These are phyloP conservation scores for Xiphophorus hellerii DNA, from an alignment of 2,113 vertebrate species.

Conservation along the genomic window DNA sequence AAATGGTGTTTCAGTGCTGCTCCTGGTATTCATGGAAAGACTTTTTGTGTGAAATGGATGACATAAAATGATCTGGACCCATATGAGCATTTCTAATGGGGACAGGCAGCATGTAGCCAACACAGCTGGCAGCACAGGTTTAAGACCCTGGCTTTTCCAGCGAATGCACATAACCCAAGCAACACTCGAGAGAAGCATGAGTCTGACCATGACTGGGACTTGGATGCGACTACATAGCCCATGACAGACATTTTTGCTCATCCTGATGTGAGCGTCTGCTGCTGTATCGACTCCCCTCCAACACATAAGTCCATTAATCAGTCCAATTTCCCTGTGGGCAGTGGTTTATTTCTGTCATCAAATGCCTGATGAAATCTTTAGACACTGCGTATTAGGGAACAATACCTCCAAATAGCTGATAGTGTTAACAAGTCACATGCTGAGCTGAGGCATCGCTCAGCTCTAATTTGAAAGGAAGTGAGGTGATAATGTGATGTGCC, in stretches of 20 bases:
- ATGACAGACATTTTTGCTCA: constrained; percentile 69
- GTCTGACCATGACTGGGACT: constrained; percentile 15
- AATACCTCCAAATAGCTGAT: constrained; percentile 84
- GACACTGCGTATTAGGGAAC: constrained; percentile 85
- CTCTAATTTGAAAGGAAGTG: constrained; percentile 92
- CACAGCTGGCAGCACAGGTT: constrained; percentile 32
- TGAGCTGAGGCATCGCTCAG: constrained; percentile 85
- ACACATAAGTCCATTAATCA: constrained; percentile 85
- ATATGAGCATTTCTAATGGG: constrained; percentile 62
- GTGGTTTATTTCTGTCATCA: constrained; percentile 90
- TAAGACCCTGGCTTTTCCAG: constrained; percentile 65
- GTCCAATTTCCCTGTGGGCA: constrained; percentile 88
- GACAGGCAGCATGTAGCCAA: constrained; percentile 44
- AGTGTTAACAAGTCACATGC: constrained; percentile 89
- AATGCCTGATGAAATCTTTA: constrained; percentile 91
- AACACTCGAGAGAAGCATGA: constrained; percentile 49
- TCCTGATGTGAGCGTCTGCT: constrained; percentile 70
- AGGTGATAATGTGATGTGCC: constrained; percentile 86
- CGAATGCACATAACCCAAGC: constrained; percentile 43
- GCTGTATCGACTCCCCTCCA: constrained; percentile 78
- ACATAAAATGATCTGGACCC: constrained; percentile 70
- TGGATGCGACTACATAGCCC: constrained; percentile 38
- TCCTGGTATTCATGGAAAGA: constrained; percentile 49
- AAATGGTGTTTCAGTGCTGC: constrained; percentile 53
- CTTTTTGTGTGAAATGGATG: constrained; percentile 55